These are phyloP conservation scores for Toxostoma redivivum DNA, from an alignment of 2,113 vertebrate genomes.

Conservation along the genomic window DNA sequence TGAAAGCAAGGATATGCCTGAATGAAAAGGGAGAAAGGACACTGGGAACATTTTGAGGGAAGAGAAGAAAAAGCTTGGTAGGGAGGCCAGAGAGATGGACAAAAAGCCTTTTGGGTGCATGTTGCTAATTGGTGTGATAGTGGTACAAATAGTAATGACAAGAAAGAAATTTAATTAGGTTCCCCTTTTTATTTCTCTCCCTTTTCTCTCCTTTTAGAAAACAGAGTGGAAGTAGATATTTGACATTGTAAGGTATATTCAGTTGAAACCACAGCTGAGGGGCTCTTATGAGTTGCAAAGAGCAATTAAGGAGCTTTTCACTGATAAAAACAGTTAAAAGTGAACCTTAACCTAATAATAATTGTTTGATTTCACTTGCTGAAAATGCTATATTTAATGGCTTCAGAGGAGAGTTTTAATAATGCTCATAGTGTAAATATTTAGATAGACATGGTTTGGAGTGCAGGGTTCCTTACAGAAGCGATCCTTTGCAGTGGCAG, in stretches of 20 bases:
- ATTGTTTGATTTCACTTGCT: background rate
- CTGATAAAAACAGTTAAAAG: background rate
- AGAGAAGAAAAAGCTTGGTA: background rate
- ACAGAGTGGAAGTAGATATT: background rate
- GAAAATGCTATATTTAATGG: background rate
- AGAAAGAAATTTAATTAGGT: background rate
- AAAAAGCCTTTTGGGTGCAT: background rate
- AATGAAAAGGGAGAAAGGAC: background rate
- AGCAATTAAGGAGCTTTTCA: background rate
- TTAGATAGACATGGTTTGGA: background rate
- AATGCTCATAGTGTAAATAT: constrained; percentile 13
- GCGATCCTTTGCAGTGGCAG: background rate
- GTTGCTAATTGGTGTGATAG: background rate
- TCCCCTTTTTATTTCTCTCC: background rate
- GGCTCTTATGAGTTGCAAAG: background rate
- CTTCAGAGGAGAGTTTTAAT: background rate
- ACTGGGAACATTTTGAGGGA: background rate
- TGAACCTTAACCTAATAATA: background rate
- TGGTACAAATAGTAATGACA: background rate
- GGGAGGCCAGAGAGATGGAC: background rate
- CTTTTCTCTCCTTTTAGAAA: background rate
- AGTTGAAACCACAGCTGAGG: background rate
- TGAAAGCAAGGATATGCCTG: background rate
- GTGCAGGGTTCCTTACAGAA: background rate
- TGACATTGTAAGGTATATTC: background rate